Base-by-base conservation (phyloP, 37 sponge, comb jelly and placozoan genomes). In the Geodia barretti region DNA sequence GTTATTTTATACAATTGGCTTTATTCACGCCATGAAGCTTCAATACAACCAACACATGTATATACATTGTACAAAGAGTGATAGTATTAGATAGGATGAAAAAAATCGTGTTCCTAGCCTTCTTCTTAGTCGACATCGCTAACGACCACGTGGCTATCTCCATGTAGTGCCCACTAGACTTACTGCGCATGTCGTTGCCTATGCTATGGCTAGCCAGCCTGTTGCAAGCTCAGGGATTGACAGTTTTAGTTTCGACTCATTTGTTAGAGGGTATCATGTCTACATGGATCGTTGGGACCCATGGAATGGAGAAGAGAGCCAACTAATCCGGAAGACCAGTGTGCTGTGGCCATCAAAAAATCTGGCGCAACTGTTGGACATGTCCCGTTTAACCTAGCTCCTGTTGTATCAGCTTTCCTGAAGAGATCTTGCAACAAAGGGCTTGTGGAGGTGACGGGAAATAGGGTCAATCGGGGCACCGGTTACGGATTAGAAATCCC, bases 401-500 rank as follows among this genome's bases (percentile, higher is more conserved):
- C 86, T 25, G 36, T 41, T 21, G 28, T 85, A 23, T 77, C 79
- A 34, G 39, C 78, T 1, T 85, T 78, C 42, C 79, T 85, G 23
- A 37, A 38, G 21, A 84, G 86, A 65, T 2, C 33, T 24, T 19
- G 17, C 7, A 75, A 83, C 77, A 61, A 30, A 26, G 81, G 71
- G 8, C n/a, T 59, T 38, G 83, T 36, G 30, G 60, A 82, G 25
- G 61, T 82, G 23, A 82, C 83, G 24, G 83, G 83, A 20, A 31
- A 3, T 25, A 82, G 41, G 42, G 60, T 82, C 29, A 82, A 82
- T 39, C 3, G 73, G 17, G 62, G 83, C 4, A 73, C 83, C 65
- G 71, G 81, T 34, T 80, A 80, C 58, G 81, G 81, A 29, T 60
- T 82, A 21, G 33, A 72, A 82, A 34, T 82, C 73, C 83, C 83